Conservation (phyloP, 2,888 invertebrate genomes). For the Andrena haemorrhoa region DNA sequence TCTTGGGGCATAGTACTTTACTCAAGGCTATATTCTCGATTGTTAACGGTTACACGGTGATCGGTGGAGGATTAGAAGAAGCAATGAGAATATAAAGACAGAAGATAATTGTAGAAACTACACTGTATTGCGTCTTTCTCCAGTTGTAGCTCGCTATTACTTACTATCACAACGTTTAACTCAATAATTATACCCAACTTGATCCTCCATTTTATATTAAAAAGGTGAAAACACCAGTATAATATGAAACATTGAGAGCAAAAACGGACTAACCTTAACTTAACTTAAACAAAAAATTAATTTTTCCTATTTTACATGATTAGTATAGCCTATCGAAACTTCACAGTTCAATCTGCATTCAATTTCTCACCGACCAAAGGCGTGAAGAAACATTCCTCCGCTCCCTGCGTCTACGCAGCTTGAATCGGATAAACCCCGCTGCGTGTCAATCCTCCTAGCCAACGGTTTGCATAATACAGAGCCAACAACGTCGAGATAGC, state of each 20-base stretch:
- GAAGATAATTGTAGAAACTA: slow-evolving; percentile 2
- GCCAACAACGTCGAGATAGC: slow-evolving; percentile 41
- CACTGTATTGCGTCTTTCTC: neutral
- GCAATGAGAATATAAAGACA: neutral
- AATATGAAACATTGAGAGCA: too few species aligned
- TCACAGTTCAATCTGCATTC: neutral
- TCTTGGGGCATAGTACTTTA: neutral
- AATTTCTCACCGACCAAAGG: slow-evolving; percentile 18
- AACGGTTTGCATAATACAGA: slow-evolving; percentile 61
- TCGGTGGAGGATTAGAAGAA: neutral
- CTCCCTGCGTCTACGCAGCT: neutral
- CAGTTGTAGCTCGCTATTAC: neutral
- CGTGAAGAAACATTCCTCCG: neutral
- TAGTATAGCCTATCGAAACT: neutral
- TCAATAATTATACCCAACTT: slow-evolving; percentile 7
- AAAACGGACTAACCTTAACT: too few species aligned
- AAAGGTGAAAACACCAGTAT: neutral
- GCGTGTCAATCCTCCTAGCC: slow-evolving; percentile 56
- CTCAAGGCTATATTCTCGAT: neutral
- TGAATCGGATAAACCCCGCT: slow-evolving; percentile 30
- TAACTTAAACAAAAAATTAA: too few species aligned
- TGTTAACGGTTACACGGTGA: slow-evolving; percentile 17
- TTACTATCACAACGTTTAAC: neutral
- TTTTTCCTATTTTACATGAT: too few species aligned
- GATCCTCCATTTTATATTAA: neutral